phyloP scores from a whole-genome alignment of 2,113 vertebrate genomes.

The Pipa parva region DNA sequence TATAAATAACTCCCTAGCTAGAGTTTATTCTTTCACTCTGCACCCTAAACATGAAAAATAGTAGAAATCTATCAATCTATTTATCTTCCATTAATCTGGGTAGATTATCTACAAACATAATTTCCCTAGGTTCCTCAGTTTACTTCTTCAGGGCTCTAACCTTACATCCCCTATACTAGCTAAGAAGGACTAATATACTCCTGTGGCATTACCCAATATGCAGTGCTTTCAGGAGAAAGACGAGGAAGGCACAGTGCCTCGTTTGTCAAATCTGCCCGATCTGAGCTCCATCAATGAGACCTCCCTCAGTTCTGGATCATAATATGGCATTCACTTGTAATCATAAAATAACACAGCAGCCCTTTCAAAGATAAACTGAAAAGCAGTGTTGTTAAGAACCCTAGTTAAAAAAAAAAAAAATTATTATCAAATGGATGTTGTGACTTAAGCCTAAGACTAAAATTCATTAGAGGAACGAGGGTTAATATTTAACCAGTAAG shows the following conservation, averaged over 20 bases:
- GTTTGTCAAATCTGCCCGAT: slow-evolving; percentile 31
- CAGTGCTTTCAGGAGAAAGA: slow-evolving; percentile 18
- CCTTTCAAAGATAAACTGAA: background rate
- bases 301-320: slow-evolving; percentile 28
- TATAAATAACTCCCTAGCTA: no score
- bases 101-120: background rate
- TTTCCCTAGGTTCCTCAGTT: no score
- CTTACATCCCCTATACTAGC: slow-evolving; percentile 8
- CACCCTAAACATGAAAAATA: no score
- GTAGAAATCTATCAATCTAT: no score
- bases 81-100: background rate
- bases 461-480: no score
- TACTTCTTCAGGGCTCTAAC: background rate
- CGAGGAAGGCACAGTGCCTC: slow-evolving; percentile 20
- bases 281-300: slow-evolving; percentile 28
- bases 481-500: no score
- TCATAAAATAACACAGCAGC: slow-evolving; percentile 17
- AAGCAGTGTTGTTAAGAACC: background rate
- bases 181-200: slow-evolving; percentile 13
- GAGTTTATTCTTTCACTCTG: no score
- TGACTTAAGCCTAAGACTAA: no score
- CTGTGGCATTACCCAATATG: background rate
- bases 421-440: no score
- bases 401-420: slow-evolving; percentile 23
- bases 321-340: slow-evolving; percentile 29